A percentile compares a stretch with the other conserved stretches of the same genome.
Evolutionary conservation across 2,113 vertebrate genomes (phyloP).

Genomic region (Lepus europaeus): DNA sequence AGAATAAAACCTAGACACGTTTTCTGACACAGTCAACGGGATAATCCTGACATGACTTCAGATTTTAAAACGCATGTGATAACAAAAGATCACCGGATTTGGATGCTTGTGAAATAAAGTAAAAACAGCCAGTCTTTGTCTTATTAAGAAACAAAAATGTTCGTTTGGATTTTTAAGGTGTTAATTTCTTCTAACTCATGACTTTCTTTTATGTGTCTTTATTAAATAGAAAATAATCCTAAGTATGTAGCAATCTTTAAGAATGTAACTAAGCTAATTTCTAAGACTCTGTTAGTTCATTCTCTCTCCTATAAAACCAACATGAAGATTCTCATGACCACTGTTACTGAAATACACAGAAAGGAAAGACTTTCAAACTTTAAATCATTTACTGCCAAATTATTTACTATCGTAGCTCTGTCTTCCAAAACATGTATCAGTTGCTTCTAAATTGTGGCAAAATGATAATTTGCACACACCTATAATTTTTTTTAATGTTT

Average conservation of each 20-base stretch:
- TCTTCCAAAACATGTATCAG: neutral
- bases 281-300: constrained; percentile 24
- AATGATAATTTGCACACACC: neutral
- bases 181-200: constrained; percentile 14
- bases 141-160: constrained; percentile 54
- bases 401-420: neutral
- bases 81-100: constrained; percentile 29
- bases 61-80: neutral
- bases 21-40: constrained; percentile 29
- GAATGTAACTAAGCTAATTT: constrained; percentile 33
- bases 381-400: constrained; percentile 15
- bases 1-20: neutral
- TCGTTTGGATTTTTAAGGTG: neutral
- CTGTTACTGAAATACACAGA: neutral
- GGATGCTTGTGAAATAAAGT: constrained; percentile 27
- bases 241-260: constrained; percentile 23
- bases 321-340: neutral
- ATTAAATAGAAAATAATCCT: neutral
- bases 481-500: neutral
- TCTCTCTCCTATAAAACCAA: neutral
- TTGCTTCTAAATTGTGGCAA: constrained; percentile 11
- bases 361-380: constrained; percentile 57
- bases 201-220: neutral
- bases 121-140: constrained; percentile 56
- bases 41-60: neutral